These are phyloP conservation scores for Leptinotarsa juncta DNA, from an alignment of 2,888 invertebrate species.

Conservation along the genomic window DNA sequence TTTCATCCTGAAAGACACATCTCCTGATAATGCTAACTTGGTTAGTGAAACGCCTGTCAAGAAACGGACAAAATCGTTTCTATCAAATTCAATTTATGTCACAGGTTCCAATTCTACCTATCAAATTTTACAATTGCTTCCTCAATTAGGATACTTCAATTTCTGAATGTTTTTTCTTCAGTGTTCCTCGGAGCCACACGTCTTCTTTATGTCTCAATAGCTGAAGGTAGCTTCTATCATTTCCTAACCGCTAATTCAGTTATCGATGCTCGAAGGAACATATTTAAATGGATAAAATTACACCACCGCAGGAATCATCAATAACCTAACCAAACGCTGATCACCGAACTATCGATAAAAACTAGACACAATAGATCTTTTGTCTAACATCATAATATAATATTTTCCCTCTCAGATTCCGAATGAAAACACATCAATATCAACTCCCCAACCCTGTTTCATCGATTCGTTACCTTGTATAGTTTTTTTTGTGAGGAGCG, in stretches of 20 bases:
- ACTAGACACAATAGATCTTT: slow-evolving; percentile 18
- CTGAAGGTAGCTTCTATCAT: too few relatives aligned
- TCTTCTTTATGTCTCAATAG: too few relatives aligned
- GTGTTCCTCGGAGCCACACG: too few relatives aligned
- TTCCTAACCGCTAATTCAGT: neutral
- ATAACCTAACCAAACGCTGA: slow-evolving; percentile 5
- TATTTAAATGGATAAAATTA: neutral
- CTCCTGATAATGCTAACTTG: too few relatives aligned
- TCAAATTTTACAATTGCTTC: too few relatives aligned
- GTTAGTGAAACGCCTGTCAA: too few relatives aligned
- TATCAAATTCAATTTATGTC: too few relatives aligned
- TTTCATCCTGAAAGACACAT: too few relatives aligned
- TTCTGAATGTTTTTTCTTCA: too few relatives aligned
- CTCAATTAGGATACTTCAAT: too few relatives aligned
- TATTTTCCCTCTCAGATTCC: neutral
- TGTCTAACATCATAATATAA: slow-evolving; percentile 14
- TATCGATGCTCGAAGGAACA: neutral
- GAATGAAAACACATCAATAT: slow-evolving; percentile 10
- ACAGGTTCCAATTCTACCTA: too few relatives aligned
- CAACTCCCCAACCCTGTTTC: slow-evolving; percentile 10
- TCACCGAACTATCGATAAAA: slow-evolving; percentile 8
- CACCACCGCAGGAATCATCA: neutral
- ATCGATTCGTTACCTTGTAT: slow-evolving; percentile 12
- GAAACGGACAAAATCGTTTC: too few relatives aligned
- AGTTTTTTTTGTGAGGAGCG: slow-evolving; percentile 6